A percentile compares a stretch with the other conserved stretches of the same genome.
phyloP scores from a whole-genome alignment of 1,140 invertebrate species.

The Megalopta genalis region DNA sequence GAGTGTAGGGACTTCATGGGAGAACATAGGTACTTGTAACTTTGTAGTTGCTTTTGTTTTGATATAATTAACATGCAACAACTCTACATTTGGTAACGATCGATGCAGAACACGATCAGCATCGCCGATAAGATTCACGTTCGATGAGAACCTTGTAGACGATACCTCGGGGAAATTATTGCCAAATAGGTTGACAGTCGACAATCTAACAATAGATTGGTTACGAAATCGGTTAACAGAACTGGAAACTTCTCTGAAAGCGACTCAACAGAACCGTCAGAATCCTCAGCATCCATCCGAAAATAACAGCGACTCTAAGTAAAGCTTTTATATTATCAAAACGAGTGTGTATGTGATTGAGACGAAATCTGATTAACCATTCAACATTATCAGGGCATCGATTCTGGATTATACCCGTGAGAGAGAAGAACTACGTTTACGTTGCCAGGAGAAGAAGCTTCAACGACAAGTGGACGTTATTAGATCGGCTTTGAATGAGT shows the following conservation, averaged over 20 bases:
- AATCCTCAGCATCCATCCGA: slow-evolving; percentile 67
- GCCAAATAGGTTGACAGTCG: slow-evolving; percentile 91
- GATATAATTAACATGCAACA: not conserved
- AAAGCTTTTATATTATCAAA: slow-evolving; percentile 10
- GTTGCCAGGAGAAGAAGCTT: slow-evolving; percentile 90
- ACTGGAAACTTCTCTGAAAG: slow-evolving; percentile 83
- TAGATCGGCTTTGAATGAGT: slow-evolving; percentile 88
- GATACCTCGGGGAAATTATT: slow-evolving; percentile 90
- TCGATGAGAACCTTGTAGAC: slow-evolving; percentile 91
- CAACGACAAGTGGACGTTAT: slow-evolving; percentile 90
- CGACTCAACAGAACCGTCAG: slow-evolving; percentile 74
- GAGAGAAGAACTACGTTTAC: slow-evolving; percentile 83
- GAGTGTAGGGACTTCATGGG: slow-evolving; percentile 92
- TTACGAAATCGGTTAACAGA: slow-evolving; percentile 88
- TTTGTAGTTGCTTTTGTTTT: slow-evolving; percentile 6
- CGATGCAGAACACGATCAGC: slow-evolving; percentile 84
- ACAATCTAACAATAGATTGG: slow-evolving; percentile 95
- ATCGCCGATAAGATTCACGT: slow-evolving; percentile 88
- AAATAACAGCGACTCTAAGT: slow-evolving; percentile 74
- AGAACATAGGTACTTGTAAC: slow-evolving; percentile 86
- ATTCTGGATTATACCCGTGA: slow-evolving; percentile 76
- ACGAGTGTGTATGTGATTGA: not conserved
- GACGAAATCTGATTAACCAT: slow-evolving; percentile 12
- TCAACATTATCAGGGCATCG: slow-evolving; percentile 55
- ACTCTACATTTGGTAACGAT: slow-evolving; percentile 18